Conservation (phyloP, 2,113 vertebrate species). For the Oriolus oriolus region DNA sequence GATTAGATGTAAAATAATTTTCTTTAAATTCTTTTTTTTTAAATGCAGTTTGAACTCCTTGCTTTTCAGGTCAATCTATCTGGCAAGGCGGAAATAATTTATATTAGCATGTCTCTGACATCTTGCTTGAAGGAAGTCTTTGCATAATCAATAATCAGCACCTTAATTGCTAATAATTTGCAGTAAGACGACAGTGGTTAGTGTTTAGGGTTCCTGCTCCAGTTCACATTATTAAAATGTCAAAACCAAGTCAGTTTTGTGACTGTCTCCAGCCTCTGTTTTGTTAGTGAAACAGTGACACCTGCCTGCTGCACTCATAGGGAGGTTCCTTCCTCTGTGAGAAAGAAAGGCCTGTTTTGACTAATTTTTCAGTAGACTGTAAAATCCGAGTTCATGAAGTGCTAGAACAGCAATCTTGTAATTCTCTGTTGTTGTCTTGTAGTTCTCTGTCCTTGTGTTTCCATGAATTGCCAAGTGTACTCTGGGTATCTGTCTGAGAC, state of each 20-base stretch:
- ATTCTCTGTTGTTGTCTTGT: neutral
- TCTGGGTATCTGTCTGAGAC: neutral
- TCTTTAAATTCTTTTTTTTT: neutral
- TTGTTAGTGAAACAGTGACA: constrained; percentile 40
- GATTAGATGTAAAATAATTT: neutral
- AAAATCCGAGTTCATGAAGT: neutral
- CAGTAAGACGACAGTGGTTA: neutral
- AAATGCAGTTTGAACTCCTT: neutral
- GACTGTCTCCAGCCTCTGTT: neutral
- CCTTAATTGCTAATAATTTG: neutral
- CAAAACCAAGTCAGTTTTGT: constrained; percentile 15
- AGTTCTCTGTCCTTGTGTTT: neutral
- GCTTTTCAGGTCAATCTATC: neutral
- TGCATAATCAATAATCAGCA: neutral
- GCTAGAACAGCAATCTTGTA: neutral
- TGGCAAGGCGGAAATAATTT: neutral
- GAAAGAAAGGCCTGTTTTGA: neutral
- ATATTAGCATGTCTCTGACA: neutral
- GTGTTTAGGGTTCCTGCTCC: neutral
- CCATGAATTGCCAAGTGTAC: neutral
- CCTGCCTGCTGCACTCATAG: neutral
- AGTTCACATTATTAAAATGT: neutral
- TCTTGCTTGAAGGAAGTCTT: neutral
- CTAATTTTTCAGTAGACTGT: neutral
- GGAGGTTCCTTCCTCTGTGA: neutral